Evolutionary conservation across 2,797 vertebrate species (phyloP).

Genomic region (Lutjanus campechanus): DNA sequence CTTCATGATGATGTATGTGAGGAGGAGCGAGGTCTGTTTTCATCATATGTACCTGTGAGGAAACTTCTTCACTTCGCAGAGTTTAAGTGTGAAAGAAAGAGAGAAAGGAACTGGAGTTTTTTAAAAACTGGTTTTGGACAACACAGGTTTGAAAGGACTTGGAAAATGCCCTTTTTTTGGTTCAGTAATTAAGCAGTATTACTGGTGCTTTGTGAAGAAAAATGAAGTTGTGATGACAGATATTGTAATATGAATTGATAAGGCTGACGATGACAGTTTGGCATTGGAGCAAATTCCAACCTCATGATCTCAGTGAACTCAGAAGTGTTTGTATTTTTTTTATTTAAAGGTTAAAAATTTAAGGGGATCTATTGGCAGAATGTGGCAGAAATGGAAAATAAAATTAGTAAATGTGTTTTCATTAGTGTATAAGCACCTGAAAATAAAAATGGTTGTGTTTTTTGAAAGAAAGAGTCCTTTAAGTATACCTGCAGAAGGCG

Average conservation of each 20-base stretch:
- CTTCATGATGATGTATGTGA: conserved; percentile 22
- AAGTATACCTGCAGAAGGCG: too few species aligned
- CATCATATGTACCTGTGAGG: conserved; percentile 4
- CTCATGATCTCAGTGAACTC: not conserved
- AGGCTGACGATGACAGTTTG: conserved; percentile 8
- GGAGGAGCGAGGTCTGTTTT: conserved; percentile 31
- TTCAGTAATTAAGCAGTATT: not conserved
- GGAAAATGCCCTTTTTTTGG: not conserved
- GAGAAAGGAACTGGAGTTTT: not conserved
- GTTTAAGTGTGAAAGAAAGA: not conserved
- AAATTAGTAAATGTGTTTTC: too few species aligned
- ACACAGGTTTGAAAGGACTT: not conserved
- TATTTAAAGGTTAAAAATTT: too few species aligned
- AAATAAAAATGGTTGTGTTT: too few species aligned
- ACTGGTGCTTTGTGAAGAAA: not conserved
- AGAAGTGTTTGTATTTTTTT: not conserved
- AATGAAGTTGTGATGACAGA: conserved; percentile 33
- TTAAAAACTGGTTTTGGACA: not conserved
- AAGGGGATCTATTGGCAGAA: too few species aligned
- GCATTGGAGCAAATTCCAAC: not conserved
- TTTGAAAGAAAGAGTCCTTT: too few species aligned
- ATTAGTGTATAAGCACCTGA: too few species aligned
- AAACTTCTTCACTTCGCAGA: conserved; percentile 1
- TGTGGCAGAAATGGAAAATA: too few species aligned
- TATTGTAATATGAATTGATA: not conserved